phyloP scores from a whole-genome alignment of 1,140 invertebrate genomes.

The Brachionus manjavacas region DNA sequence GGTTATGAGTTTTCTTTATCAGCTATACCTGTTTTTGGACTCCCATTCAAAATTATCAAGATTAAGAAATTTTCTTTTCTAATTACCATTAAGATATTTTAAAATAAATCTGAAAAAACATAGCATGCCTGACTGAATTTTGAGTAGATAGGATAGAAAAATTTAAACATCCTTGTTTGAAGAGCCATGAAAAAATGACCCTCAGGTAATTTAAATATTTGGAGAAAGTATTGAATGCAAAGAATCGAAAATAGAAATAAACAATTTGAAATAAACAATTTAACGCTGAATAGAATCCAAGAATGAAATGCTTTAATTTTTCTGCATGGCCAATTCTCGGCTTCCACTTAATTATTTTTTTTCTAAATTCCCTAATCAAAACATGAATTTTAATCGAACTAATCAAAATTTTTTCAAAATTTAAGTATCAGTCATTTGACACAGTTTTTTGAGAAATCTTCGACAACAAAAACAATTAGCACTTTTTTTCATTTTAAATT shows the following conservation, averaged over 20 bases:
- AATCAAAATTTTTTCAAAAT: neutral
- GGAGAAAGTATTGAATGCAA: neutral
- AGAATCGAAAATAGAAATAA: neutral
- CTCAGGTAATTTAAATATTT: neutral
- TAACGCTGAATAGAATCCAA: neutral
- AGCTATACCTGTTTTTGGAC: neutral
- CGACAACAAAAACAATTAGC: neutral
- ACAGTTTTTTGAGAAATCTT: neutral
- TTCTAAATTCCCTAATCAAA: neutral
- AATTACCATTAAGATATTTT: neutral
- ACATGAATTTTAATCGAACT: neutral
- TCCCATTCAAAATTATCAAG: neutral
- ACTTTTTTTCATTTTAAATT: neutral
- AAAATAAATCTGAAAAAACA: neutral
- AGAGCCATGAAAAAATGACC: neutral
- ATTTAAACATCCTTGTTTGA: neutral
- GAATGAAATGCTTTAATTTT: neutral
- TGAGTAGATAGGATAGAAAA: neutral
- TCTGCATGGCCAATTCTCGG: neutral
- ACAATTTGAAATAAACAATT: neutral
- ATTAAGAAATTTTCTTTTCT: neutral
- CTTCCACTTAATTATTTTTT: neutral
- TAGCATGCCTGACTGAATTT: neutral
- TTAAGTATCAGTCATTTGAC: neutral
- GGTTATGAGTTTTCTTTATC: neutral